Evolutionary conservation across 1,140 invertebrate genomes (phyloP), one percentile per base, ranked within the genome.

Genomic region (Amyelois transitella): DNA sequence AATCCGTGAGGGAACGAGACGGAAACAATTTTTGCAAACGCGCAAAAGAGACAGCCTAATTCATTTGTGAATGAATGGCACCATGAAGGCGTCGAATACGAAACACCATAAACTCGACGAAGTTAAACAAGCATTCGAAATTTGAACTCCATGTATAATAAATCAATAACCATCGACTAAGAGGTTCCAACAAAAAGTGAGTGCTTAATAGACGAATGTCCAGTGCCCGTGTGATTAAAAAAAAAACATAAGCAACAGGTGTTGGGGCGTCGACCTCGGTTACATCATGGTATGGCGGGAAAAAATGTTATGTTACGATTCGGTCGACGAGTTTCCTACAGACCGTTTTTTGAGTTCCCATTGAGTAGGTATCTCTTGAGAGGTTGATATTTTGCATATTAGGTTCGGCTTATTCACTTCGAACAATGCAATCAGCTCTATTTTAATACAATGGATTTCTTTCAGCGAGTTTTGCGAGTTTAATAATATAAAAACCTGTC

Each of bases 191-290:
- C 60, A 74, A 80, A 74, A 75, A 72, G 66, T 64, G 65, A 72
- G 62, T 69, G 64, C 70, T 74, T 67, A 72, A 72, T 75, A 75
- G 66, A 75, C 64, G 57, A 69, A 51, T 71, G 69, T 70, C 62
- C 66, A 73, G 51, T 60, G 58, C 45, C 59, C 63, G 63, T 62
- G 58, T 59, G 59, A 51, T 64, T 69, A 62, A 56, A 61, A 65
- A 72, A 66, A 80, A 75, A 74, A 71, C 53, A 57, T 54, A 64
- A 72, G 63, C 69, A 74, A 80, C 75, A 78, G 75, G 74, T 78
- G 69, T 65, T 50, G 53, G 73, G 65, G 47, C 76, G 22, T 52
- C 54, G 71, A 79, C 64, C 70, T 53, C 63, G 64, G 61, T 79
- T 75, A 79, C 75, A 72, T 81, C 69, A 81, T 57, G 60, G 53